Base-by-base conservation (phyloP, 2,888 invertebrate genomes). In the Cryptosula pallasiana region DNA sequence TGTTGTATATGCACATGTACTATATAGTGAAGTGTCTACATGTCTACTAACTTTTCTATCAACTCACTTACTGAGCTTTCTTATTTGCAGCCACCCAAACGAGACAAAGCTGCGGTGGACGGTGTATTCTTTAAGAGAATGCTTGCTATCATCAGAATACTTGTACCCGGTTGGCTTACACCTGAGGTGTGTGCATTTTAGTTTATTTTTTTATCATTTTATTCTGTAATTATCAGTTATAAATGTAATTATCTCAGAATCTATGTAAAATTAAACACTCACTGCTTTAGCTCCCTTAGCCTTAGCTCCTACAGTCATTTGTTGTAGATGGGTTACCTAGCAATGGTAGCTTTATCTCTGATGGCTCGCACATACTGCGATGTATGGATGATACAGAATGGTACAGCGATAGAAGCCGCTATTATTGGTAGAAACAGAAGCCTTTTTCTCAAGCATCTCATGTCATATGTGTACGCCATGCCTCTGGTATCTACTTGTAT, bases 371-470 rank as follows among this genome's bases (percentile, higher is more conserved):
- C 98, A 0, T 88, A 95, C 77, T 96, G 96, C 81, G 99, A 99
- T 86, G 89, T 99, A 71, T 99, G 96, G 95, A 90, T 98, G 88
- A 99, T 99, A 78, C 92, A 93, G 81, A 94, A 92, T 83, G 92
- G 93, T 16, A 98, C 98, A 0, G 88, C 92, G 72, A 90, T 98
- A 78, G 98, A 98, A 88, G 93, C 92, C 92, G 90, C 95, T 2
- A 96, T 98, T 76, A 94, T 98, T 78, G 91, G 93, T 76, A 92
- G 93, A 89, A 90, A 96, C 84, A 88, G 88, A 74, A 82, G 87
- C 5, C 87, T 91, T 74, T 98, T 98, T 85, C 90, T 88, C 82
- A 88, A 87, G 76, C 88, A 92, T 71, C 86, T 97, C 58, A 80
- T 91, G 45, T 89, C 90, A 81, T 93, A 95, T 84, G 88, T 94